Conservation (phyloP, 2,888 invertebrate genomes). For the Cryptocheilus praepositus region DNA sequence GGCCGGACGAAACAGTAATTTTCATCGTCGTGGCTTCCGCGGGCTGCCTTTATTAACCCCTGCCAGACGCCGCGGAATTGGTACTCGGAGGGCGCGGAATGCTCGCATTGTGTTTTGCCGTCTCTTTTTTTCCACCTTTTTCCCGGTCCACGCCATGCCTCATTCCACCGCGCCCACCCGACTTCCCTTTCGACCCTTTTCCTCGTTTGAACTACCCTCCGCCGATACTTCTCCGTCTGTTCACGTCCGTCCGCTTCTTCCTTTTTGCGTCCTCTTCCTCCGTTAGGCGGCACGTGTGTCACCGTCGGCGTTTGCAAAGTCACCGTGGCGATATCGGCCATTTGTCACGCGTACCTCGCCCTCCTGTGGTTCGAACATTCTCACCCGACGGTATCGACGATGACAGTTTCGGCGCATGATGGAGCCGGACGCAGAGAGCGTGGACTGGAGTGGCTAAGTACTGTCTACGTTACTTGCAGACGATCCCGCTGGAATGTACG, state of each 20-base stretch:
- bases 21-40: constrained; percentile 40
- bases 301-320: constrained; percentile 12
- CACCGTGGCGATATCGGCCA: constrained; percentile 13
- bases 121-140: constrained; percentile 1
- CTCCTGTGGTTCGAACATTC: constrained; percentile 7
- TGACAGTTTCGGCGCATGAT: constrained; percentile 12
- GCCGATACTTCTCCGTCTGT: background rate
- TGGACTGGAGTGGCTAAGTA: background rate
- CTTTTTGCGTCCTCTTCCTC: background rate
- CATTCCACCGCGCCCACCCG: background rate
- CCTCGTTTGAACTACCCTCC: background rate
- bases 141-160: background rate
- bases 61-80: constrained; percentile 40
- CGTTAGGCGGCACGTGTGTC: background rate
- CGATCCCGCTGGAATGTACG: no score
- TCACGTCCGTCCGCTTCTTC: background rate
- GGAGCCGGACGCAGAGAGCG: background rate
- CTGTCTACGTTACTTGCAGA: no score
- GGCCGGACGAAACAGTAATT: constrained; percentile 43
- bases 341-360: constrained; percentile 28
- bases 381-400: constrained; percentile 3
- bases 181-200: background rate
- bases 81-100: constrained; percentile 8
- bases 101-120: constrained; percentile 17
- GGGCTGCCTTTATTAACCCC: constrained; percentile 48